Base-by-base conservation (phyloP, 2,888 invertebrate genomes). In the Lasiommata megera region DNA sequence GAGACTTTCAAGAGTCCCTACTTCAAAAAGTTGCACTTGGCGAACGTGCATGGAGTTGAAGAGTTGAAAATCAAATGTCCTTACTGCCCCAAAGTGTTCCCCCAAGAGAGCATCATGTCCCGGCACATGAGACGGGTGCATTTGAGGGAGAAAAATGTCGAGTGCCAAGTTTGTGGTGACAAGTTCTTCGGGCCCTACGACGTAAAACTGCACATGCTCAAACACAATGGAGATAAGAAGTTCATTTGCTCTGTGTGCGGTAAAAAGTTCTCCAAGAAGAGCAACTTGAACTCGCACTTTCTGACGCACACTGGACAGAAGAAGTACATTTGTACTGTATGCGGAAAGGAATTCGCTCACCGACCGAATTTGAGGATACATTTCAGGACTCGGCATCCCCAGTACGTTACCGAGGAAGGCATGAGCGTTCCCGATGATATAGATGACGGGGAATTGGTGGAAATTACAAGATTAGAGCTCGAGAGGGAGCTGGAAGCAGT, bases 121-220 rank as follows among this genome's bases (percentile, higher is more conserved):
- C 80, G 93, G 41, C 93, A 93, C 57, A 92, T 93, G 92, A 86
- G 93, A 43, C 82, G 92, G 0, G 92, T 93, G 0, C 93, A 93
- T 67, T 79, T 93, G 3, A 70, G 84, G 50, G 88, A 90, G 62
- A 88, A 87, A 53, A 89, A 90, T 47, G 88, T 88, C 0, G 84
- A 88, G 62, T 90, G 90, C 47, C 85, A 85, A 43, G 76, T 89
- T 0, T 90, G 90, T 41, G 88, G 87, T 0, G 88, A 88, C 48
- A 84, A 83, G 57, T 90, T 90, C 64, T 90, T 89, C 36, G 82
- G 86, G 0, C 74, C 85, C 0, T 88, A 88, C 57, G 88, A 90
- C 46, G 80, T 90, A 0, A 90, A 88, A 58, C 56, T 88, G 0
- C 93, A 93, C 65, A 90, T 91, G 82, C 76, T 85, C 5, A 90